phyloP scores from a whole-genome alignment of 2,113 vertebrate species.

The Lagenorhynchus albirostris region DNA sequence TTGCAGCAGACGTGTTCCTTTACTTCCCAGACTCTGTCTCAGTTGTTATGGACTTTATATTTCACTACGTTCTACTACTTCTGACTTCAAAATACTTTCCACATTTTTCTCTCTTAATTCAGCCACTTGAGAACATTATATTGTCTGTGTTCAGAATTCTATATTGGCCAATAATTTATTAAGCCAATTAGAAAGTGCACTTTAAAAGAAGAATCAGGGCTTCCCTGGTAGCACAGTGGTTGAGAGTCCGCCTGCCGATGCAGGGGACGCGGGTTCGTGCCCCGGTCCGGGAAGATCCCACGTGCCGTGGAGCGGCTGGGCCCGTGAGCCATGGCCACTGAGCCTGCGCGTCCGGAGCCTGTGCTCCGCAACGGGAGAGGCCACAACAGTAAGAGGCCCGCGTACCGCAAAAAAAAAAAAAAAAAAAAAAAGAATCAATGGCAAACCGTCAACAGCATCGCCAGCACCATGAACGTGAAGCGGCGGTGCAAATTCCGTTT shows the following conservation, averaged over 20 bases:
- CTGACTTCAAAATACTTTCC: neutral
- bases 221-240: too few relatives aligned
- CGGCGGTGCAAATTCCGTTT: neutral
- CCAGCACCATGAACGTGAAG: neutral
- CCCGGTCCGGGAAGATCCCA: too few relatives aligned
- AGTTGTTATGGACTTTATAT: neutral
- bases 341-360: too few relatives aligned
- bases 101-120: neutral
- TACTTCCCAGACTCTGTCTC: neutral
- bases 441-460: neutral
- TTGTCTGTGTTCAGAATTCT: constrained; percentile 8
- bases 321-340: too few relatives aligned
- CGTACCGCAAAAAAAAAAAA: too few relatives aligned
- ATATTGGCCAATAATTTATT: neutral
- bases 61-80: neutral
- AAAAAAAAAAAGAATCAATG: too few relatives aligned
- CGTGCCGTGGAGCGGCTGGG: too few relatives aligned
- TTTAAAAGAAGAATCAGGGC: neutral
- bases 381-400: too few relatives aligned
- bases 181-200: neutral
- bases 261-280: too few relatives aligned
- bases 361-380: too few relatives aligned
- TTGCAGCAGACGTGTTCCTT: neutral
- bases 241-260: too few relatives aligned
- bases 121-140: neutral